These are phyloP conservation scores for Conops quadrifasciatus DNA, from an alignment of 2,888 invertebrate species.

Conservation along the genomic window DNA sequence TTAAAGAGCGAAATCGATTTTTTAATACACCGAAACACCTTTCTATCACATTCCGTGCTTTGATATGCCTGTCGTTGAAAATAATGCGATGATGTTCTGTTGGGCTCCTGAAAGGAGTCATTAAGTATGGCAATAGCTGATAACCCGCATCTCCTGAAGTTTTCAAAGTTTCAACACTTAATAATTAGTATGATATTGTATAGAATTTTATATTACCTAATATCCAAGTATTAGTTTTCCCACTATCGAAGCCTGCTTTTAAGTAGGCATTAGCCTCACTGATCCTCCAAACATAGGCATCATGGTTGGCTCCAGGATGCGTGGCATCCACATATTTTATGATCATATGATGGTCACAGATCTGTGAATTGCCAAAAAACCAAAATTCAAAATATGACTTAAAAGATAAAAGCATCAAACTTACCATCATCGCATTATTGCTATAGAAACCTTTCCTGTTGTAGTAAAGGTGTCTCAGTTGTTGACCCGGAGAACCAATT, in stretches of 20 bases:
- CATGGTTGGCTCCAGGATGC: no score
- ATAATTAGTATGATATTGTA: background rate
- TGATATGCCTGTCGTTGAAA: no score
- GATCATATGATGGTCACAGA: background rate
- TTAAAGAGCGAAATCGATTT: no score
- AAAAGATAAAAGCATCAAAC: background rate
- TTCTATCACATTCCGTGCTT: no score
- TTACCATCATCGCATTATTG: background rate
- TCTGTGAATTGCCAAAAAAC: background rate
- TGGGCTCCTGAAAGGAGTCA: no score
- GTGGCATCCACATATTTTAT: background rate
- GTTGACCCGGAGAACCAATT: background rate
- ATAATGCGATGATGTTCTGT: no score
- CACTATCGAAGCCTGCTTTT: background rate
- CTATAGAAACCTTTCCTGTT: slow-evolving; percentile 3
- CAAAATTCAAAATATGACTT: background rate
- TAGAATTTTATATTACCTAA: background rate
- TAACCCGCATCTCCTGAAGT: no score
- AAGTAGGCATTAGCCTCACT: background rate
- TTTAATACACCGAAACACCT: no score
- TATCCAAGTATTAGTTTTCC: background rate
- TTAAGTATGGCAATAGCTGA: no score
- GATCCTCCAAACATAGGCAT: background rate
- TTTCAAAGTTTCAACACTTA: background rate
- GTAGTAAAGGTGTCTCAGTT: background rate